A percentile compares a stretch with the other conserved stretches of the same genome.
Conservation (phyloP, 2,888 invertebrate genomes). For the Drosophila falleni region DNA sequence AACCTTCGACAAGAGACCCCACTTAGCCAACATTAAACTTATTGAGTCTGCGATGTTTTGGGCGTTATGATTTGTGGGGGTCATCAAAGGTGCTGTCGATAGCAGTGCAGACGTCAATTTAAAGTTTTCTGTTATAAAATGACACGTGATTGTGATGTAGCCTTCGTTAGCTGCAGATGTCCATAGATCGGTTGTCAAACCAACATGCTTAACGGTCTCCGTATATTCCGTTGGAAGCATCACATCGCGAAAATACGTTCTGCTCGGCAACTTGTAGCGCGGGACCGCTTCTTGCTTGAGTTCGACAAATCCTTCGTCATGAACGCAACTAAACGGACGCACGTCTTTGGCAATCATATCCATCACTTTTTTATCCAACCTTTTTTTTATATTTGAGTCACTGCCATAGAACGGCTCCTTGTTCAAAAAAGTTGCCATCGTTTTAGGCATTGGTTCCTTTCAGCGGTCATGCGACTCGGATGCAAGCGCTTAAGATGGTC, state of each 20-base stretch:
- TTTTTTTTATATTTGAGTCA: slow-evolving; percentile 15
- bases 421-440: slow-evolving; percentile 16
- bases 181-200: slow-evolving; percentile 7
- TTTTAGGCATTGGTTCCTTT: slow-evolving; percentile 4
- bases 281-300: not conserved
- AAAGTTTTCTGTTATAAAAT: slow-evolving; percentile 17
- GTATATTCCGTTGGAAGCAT: slow-evolving; percentile 9
- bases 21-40: slow-evolving; percentile 13
- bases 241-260: slow-evolving; percentile 7
- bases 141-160: slow-evolving; percentile 21
- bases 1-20: slow-evolving; percentile 17
- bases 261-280: slow-evolving; percentile 8
- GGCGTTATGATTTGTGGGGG: slow-evolving; percentile 12
- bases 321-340: slow-evolving; percentile 7
- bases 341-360: slow-evolving; percentile 2
- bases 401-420: slow-evolving; percentile 16
- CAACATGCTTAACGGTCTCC: not conserved
- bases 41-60: slow-evolving; percentile 14
- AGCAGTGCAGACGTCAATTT: slow-evolving; percentile 19
- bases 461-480: not conserved
- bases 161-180: slow-evolving; percentile 22
- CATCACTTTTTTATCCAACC: slow-evolving; percentile 7
- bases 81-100: slow-evolving; percentile 12
- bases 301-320: slow-evolving; percentile 16
- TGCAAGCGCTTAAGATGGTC: slow-evolving; percentile 10